These are phyloP conservation scores for Cyclophora punctaria DNA, from an alignment of 2,888 invertebrate species.

Conservation along the genomic window DNA sequence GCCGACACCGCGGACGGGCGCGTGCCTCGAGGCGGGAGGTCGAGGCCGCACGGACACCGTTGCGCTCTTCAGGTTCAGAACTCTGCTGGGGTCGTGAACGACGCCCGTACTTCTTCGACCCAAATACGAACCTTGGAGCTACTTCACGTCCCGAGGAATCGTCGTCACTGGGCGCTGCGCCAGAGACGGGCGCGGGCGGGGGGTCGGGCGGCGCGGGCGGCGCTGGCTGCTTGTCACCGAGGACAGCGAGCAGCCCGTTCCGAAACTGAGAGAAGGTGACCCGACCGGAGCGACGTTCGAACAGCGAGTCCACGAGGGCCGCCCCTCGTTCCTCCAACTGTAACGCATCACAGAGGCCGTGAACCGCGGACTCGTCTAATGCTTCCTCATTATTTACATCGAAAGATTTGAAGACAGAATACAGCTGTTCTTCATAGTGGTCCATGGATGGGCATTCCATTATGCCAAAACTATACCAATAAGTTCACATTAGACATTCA, in stretches of 20 bases:
- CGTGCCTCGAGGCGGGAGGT: conserved; percentile 44
- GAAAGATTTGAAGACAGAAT: conserved; percentile 87
- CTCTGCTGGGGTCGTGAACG: conserved; percentile 77
- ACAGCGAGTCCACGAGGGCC: conserved; percentile 76
- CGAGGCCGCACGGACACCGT: conserved; percentile 43
- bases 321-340: conserved; percentile 84
- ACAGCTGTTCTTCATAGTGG: conserved; percentile 88
- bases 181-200: conserved; percentile 22
- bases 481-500: no score
- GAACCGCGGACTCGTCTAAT: conserved; percentile 79
- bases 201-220: conserved; percentile 25
- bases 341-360: conserved; percentile 82
- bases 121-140: conserved; percentile 82
- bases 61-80: conserved; percentile 16
- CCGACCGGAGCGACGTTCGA: conserved; percentile 64
- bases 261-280: conserved; percentile 84
- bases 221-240: conserved; percentile 67
- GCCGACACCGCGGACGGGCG: conserved; percentile 38
- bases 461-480: conserved; percentile 3
- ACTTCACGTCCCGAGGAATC: conserved; percentile 81
- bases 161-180: conserved; percentile 46
- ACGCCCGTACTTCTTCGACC: conserved; percentile 84
- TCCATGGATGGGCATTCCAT: conserved; percentile 72
- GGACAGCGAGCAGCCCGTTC: conserved; percentile 81
- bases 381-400: conserved; percentile 81